phyloP scores from a whole-genome alignment of 1,140 invertebrate genomes.

The Mesaphorura yosii region DNA sequence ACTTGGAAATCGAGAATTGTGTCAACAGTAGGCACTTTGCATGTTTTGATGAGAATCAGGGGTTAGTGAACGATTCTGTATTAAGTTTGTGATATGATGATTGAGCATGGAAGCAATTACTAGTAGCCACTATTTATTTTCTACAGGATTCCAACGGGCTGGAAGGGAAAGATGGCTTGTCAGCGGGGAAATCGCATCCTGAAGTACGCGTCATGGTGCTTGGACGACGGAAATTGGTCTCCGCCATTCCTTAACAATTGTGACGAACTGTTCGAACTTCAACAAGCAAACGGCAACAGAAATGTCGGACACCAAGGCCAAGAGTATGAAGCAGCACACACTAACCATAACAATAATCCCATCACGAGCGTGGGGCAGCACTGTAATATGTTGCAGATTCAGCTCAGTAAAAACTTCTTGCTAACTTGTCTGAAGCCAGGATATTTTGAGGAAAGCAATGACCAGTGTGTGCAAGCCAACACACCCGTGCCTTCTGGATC shows the following conservation, averaged over 20 bases:
- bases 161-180: conserved; percentile 10
- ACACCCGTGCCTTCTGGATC: conserved; percentile 11
- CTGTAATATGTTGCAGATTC: background rate
- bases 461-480: background rate
- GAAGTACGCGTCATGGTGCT: conserved; percentile 1
- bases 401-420: conserved; percentile 8
- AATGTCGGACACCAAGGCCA: background rate
- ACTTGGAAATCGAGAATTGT: conserved; percentile 3
- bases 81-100: background rate
- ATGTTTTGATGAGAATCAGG: background rate
- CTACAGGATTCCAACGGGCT: conserved; percentile 4
- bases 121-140: background rate
- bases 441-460: background rate
- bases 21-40: background rate
- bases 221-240: background rate
- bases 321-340: background rate
- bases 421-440: conserved; percentile 12
- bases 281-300: background rate
- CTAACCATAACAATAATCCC: background rate
- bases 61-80: background rate
- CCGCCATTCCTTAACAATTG: conserved; percentile 4
- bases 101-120: background rate
- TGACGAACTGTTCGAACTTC: conserved; percentile 1
- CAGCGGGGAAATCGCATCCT: background rate
- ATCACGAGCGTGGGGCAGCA: too few relatives aligned